phyloP scores from a whole-genome alignment of 2,113 vertebrate genomes.

The Herpetotheres cachinnans region DNA sequence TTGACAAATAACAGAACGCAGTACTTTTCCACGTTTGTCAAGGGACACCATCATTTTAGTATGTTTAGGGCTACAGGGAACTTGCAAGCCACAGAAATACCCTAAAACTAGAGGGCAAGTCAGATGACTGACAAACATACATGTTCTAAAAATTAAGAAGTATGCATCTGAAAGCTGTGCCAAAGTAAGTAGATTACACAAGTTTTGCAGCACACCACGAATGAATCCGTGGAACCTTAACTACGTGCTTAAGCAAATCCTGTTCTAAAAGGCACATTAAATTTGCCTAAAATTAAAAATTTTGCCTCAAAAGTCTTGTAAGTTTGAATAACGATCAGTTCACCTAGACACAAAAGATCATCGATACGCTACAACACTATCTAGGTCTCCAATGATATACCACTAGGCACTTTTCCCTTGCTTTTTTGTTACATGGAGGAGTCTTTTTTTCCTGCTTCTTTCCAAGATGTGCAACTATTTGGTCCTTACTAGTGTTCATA shows the following conservation, averaged over 20 bases:
- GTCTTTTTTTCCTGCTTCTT: background rate
- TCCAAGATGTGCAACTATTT: background rate
- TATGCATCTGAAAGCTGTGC: background rate
- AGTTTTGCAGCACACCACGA: background rate
- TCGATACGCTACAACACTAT: background rate
- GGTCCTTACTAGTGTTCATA: background rate
- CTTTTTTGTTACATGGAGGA: background rate
- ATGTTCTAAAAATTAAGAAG: background rate
- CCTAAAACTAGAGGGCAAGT: background rate
- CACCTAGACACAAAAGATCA: background rate
- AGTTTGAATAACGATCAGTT: background rate
- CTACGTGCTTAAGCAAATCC: background rate
- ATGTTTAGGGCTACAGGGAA: background rate
- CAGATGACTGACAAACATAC: background rate
- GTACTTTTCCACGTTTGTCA: background rate
- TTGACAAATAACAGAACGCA: background rate
- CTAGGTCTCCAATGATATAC: background rate
- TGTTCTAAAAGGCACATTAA: background rate
- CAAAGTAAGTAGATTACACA: slow-evolving; percentile 2
- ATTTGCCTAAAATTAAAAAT: background rate
- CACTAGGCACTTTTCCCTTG: background rate
- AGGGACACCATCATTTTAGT: background rate
- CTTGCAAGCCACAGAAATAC: background rate
- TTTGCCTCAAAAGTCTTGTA: background rate
- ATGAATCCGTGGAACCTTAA: background rate